These are phyloP conservation scores for Sycobia sp. DNA, from an alignment of 1,140 invertebrate genomes.

Conservation along the genomic window DNA sequence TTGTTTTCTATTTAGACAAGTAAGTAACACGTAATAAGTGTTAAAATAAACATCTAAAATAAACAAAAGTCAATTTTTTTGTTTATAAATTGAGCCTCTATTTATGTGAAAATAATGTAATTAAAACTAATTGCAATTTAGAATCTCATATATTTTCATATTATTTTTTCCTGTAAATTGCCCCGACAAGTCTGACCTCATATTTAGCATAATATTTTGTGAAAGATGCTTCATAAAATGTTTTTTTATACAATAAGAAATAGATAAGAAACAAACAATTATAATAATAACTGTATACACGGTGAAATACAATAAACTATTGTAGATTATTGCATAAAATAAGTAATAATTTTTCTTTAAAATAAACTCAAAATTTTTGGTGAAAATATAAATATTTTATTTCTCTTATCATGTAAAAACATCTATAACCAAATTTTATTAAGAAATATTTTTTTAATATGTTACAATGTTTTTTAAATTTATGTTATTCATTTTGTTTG, in stretches of 20 bases:
- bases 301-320: constrained; percentile 45
- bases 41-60: neutral
- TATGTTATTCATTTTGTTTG: constrained; percentile 4
- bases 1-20: neutral
- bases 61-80: too few relatives aligned
- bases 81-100: too few relatives aligned
- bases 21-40: too few relatives aligned
- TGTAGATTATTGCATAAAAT: constrained; percentile 36
- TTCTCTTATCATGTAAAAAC: constrained; percentile 26
- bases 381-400: constrained; percentile 24
- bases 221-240: constrained; percentile 18
- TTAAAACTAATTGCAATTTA: neutral
- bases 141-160: neutral
- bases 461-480: constrained; percentile 18
- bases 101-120: too few relatives aligned
- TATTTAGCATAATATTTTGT: constrained; percentile 37
- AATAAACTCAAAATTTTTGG: neutral
- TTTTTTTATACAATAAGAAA: constrained; percentile 28
- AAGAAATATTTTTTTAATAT: constrained; percentile 26
- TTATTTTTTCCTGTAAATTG: neutral
- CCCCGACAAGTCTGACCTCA: constrained; percentile 42
- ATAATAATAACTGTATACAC: constrained; percentile 39
- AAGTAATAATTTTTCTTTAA: constrained; percentile 1
- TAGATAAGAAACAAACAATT: too few relatives aligned
- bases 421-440: constrained; percentile 24